phyloP scores from a whole-genome alignment of 2,888 invertebrate genomes.

The Dione juno region DNA sequence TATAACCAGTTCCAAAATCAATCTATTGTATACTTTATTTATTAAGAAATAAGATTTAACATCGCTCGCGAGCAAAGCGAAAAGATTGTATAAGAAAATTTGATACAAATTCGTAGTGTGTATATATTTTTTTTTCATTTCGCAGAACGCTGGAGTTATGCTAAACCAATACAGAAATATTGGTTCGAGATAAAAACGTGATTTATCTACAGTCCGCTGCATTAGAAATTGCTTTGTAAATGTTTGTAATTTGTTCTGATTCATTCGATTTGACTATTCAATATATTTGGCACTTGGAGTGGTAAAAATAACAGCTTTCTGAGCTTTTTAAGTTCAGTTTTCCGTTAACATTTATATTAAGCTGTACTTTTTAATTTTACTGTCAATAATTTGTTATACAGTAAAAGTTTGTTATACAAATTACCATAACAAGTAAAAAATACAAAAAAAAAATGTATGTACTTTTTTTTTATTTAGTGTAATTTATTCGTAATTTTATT shows the following conservation, averaged over 20 bases:
- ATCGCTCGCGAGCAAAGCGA: constrained; percentile 26
- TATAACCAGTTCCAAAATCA: not conserved
- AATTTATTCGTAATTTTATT: no score
- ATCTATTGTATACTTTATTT: constrained; percentile 16
- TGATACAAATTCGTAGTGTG: constrained; percentile 57
- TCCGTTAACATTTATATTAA: no score
- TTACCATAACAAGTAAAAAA: no score
- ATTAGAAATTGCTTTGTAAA: constrained; percentile 50
- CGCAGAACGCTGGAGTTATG: constrained; percentile 56
- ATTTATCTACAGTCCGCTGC: constrained; percentile 66
- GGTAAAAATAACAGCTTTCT: not conserved
- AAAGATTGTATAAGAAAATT: constrained; percentile 51
- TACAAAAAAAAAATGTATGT: no score
- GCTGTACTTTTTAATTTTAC: no score
- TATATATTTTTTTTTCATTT: constrained; percentile 55
- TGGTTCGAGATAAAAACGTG: constrained; percentile 69
- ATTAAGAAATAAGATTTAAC: constrained; percentile 31
- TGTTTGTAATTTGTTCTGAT: constrained; percentile 28
- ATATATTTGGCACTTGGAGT: not conserved
- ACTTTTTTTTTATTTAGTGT: no score
- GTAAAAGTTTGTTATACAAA: no score
- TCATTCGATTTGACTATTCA: constrained; percentile 22
- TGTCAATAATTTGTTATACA: no score
- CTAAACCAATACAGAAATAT: constrained; percentile 66
- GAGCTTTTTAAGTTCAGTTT: no score